Percentiles rank a stretch among this genome's conserved stretches.
phyloP scores from a whole-genome alignment of 2,888 invertebrate species.

The Leptogaster cylindrica region DNA sequence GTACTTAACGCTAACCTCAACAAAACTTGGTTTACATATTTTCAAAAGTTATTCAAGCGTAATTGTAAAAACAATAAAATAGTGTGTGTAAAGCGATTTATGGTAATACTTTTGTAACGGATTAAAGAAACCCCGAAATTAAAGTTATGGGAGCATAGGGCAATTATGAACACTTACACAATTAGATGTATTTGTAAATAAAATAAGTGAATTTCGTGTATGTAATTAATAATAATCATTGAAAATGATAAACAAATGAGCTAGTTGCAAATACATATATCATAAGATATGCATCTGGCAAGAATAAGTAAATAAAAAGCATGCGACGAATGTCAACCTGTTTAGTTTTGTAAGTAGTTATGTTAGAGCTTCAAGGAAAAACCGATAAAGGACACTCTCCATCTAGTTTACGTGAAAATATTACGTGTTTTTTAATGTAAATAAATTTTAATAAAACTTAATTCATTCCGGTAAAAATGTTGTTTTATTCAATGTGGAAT shows the following conservation, averaged over 20 bases:
- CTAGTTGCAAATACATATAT: not conserved
- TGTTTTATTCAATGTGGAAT: not conserved
- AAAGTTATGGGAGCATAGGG: not conserved
- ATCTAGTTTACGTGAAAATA: conserved; percentile 17
- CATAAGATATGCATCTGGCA: not conserved
- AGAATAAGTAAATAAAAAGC: not conserved
- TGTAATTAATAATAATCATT: no score
- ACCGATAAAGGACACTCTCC: not conserved
- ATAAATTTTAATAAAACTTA: conserved; percentile 38
- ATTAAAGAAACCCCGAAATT: no score
- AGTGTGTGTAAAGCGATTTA: no score
- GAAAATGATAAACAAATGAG: not conserved
- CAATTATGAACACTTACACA: not conserved
- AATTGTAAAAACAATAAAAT: no score
- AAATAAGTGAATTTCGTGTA: no score
- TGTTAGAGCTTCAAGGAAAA: conserved; percentile 23
- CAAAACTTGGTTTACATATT: no score
- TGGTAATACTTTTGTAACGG: no score
- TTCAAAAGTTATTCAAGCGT: no score
- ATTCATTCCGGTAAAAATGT: conserved; percentile 14
- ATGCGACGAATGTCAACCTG: not conserved
- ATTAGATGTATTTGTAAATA: not conserved
- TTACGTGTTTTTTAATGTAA: conserved; percentile 38
- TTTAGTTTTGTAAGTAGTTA: conserved; percentile 33
- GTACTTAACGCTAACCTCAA: no score